These are phyloP conservation scores for Trachelus stipa DNA, from an alignment of 2,888 invertebrate genomes.

Conservation along the genomic window DNA sequence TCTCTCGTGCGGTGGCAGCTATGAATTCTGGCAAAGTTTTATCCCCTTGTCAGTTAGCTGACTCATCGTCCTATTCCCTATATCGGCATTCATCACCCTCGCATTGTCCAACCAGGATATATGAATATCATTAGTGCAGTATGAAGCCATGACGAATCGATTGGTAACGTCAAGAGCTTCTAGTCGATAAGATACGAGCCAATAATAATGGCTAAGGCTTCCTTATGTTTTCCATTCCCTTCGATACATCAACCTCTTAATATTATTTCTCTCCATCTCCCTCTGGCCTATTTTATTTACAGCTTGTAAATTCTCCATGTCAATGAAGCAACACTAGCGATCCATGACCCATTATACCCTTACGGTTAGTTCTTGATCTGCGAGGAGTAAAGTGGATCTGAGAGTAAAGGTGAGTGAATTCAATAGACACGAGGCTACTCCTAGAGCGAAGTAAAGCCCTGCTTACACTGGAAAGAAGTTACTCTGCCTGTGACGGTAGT, in stretches of 20 bases:
- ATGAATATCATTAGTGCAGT: constrained; percentile 57
- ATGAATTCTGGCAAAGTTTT: background rate
- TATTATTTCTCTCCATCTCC: background rate
- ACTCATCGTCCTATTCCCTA: constrained; percentile 27
- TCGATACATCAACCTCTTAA: background rate
- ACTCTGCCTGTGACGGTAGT: background rate
- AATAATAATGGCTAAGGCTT: background rate
- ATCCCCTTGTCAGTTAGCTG: constrained; percentile 6
- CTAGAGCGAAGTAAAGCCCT: background rate
- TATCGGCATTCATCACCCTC: constrained; percentile 43
- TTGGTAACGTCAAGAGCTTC: constrained; percentile 34
- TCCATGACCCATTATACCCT: background rate
- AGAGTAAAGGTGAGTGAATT: background rate
- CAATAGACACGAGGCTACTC: background rate
- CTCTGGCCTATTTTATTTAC: background rate
- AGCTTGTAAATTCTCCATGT: background rate
- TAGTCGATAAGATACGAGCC: background rate
- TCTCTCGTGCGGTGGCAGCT: background rate
- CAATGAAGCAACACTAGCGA: background rate
- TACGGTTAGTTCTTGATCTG: constrained; percentile 13
- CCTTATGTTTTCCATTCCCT: background rate
- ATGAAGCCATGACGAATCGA: constrained; percentile 58
- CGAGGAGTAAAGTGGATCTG: background rate
- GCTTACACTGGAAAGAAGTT: background rate
- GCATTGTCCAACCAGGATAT: constrained; percentile 30